A percentile compares a stretch with the other conserved stretches of the same genome.
These are phyloP conservation scores for Helobdella robusta DNA, from an alignment of 2,888 invertebrate species.

Conservation along the genomic window DNA sequence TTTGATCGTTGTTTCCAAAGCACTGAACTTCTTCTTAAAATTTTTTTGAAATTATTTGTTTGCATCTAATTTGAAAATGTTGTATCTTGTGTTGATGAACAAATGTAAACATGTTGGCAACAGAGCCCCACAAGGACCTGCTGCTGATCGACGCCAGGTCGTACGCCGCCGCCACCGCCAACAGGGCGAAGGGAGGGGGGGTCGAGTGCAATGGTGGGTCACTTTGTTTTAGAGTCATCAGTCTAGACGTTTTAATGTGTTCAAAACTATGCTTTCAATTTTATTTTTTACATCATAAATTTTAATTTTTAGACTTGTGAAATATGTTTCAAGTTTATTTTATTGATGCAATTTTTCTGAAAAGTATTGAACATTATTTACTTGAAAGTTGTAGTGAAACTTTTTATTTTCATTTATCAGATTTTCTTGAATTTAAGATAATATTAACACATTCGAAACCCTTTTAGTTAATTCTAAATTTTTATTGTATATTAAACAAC, in stretches of 20 bases:
- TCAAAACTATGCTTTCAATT: too few relatives aligned
- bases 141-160: slow-evolving; percentile 89
- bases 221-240: background rate
- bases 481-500: too few relatives aligned
- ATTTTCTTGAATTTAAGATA: slow-evolving; percentile 5
- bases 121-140: slow-evolving; percentile 57
- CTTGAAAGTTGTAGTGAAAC: background rate
- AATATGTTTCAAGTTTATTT: background rate
- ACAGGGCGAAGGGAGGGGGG: slow-evolving; percentile 90
- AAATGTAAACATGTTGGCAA: too few relatives aligned
- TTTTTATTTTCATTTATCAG: background rate
- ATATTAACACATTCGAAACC: too few relatives aligned
- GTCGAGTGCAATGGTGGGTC: slow-evolving; percentile 68
- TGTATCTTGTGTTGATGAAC: too few relatives aligned
- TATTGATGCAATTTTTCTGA: background rate
- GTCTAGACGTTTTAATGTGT: too few relatives aligned
- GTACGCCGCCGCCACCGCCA: slow-evolving; percentile 89
- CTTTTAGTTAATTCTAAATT: too few relatives aligned
- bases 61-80: too few relatives aligned
- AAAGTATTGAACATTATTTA: too few relatives aligned
- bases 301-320: too few relatives aligned
- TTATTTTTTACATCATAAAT: too few relatives aligned
- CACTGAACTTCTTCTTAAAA: background rate
- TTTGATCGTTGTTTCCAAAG: background rate
- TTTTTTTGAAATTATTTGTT: background rate